Evolutionary conservation across 2,113 vertebrate species (phyloP).

Genomic region (Menidia beryllina): DNA sequence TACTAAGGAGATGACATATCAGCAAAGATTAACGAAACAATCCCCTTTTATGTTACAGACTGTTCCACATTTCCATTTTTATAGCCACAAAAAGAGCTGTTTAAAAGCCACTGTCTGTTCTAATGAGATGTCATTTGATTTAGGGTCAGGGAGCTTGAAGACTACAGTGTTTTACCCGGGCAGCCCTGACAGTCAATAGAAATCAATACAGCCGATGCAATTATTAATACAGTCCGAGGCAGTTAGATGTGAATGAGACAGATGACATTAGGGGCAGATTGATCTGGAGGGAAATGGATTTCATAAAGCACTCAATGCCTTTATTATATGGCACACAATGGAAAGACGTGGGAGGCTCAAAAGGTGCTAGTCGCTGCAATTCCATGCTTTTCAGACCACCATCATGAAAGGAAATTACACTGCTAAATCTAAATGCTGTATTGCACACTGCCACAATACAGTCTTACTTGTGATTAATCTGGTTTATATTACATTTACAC

Average conservation of each 20-base stretch:
- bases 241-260: constrained; percentile 85
- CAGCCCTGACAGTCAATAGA: constrained; percentile 73
- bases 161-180: constrained; percentile 67
- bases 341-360: constrained; percentile 37
- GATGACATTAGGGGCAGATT: constrained; percentile 87
- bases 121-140: constrained; percentile 88
- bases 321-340: constrained; percentile 77
- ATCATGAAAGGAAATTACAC: constrained; percentile 39
- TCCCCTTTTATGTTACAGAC: constrained; percentile 62
- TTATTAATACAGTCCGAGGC: constrained; percentile 86
- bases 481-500: not conserved
- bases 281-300: constrained; percentile 86
- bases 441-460: constrained; percentile 3
- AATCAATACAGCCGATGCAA: constrained; percentile 87
- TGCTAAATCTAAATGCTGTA: constrained; percentile 29
- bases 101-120: constrained; percentile 72
- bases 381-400: constrained; percentile 21
- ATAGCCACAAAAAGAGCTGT: constrained; percentile 72
- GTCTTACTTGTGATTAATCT: not conserved
- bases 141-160: constrained; percentile 74
- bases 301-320: constrained; percentile 80
- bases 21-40: constrained; percentile 69
- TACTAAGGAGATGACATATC: constrained; percentile 51
- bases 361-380: constrained; percentile 32
- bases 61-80: constrained; percentile 78